Evolutionary conservation across 2,113 vertebrate species (phyloP), one percentile per base, ranked within the genome.

Genomic region (Pitta sordida): DNA sequence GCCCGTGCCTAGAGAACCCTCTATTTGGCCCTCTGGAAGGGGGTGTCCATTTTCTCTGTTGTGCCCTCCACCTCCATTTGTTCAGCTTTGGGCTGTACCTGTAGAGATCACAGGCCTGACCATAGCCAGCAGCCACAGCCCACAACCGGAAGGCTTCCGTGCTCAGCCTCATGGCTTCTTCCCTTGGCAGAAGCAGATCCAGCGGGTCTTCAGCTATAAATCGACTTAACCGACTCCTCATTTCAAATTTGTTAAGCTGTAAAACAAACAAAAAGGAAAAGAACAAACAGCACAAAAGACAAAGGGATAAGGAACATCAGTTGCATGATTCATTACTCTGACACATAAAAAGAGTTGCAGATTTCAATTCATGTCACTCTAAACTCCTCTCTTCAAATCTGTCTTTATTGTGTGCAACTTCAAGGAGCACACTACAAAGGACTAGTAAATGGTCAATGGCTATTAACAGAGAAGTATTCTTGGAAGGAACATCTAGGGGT

Each of bases 101-200:
- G 97, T 99, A 99, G 63, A 99, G 96, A 73, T 98, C 97, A 79
- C 98, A 97, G 24, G 98, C 98, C 91, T 99, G 99, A 39, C 99
- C 98, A 2, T 99, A 99, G 62, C 96, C 97, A 8, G 98, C 98
- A 1, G 98, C 98, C 73, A 99, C 98, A 14, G 98, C 98, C 98
- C 99, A 99, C 52, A 99, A 80, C 27, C 99, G 98, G 86, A 98
- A 98, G 14, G 98, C 98, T 91, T 99, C 99, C 0, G 97, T 98
- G 96, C 94, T 98, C 73, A 99, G 96, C 41, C 60, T 84, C 75
- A 98, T 67, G 19, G 98, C 98, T 84, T 99, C 98, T n/a, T 97
- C 90, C 6, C 79, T 77, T 3, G 98, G 98, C 93, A 99, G 96
- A 21, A 96, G 97, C 95, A 99, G 93, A 65, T 99, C 98, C 51